Conservation (phyloP, 2,113 vertebrate species). For the Gallinago paraguaiae region DNA sequence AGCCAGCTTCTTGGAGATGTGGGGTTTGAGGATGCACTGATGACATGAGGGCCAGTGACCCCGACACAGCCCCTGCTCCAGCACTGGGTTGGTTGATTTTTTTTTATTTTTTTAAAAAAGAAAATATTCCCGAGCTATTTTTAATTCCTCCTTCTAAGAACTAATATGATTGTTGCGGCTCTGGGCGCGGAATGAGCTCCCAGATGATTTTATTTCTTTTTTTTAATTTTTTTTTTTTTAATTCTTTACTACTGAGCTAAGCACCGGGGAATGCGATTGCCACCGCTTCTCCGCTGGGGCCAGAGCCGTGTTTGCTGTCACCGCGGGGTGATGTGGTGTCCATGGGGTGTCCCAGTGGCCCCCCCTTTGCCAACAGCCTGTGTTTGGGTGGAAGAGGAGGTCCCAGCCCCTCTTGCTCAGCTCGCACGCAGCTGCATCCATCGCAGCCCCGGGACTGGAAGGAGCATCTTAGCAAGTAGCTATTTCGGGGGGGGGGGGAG, state of each 20-base stretch:
- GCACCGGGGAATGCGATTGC: not conserved
- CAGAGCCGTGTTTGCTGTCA: not conserved
- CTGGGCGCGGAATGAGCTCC: not conserved
- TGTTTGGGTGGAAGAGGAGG: not conserved
- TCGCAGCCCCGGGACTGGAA: not conserved
- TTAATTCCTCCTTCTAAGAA: slow-evolving; percentile 22
- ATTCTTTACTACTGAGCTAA: not conserved
- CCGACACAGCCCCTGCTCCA: not conserved
- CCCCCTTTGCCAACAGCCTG: not conserved
- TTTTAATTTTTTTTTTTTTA: not conserved
- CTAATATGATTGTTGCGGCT: not conserved
- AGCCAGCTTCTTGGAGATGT: not conserved
- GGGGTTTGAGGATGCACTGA: not conserved
- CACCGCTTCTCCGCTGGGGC: not conserved
- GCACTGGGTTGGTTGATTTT: not conserved
- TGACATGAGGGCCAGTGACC: not conserved
- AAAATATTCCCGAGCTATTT: not conserved
- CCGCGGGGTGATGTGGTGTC: fast-evolving
- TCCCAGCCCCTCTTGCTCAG: not conserved
- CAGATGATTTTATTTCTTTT: not conserved
- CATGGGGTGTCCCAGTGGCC: not conserved
- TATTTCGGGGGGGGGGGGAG: not conserved
- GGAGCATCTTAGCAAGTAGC: not conserved
- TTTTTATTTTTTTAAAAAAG: not conserved
- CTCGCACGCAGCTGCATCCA: not conserved